These are phyloP conservation scores for Clavelina lepadiformis DNA, from an alignment of 23 tunicate species.

Conservation along the genomic window DNA sequence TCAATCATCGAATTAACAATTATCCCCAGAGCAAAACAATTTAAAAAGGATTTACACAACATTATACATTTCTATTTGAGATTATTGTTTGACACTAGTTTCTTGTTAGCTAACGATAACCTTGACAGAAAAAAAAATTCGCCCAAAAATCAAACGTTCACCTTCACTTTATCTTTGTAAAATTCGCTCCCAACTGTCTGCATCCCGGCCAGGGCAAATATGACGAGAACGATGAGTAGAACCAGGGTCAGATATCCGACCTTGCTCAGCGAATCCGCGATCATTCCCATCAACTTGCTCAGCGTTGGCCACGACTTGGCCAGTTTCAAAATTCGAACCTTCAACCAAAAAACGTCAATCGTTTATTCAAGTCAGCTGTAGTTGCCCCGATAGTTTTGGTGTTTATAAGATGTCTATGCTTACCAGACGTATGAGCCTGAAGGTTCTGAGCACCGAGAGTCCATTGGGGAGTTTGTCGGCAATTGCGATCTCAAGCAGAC, in stretches of 20 bases:
- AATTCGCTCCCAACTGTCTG: constrained; percentile 65
- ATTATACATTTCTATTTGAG: no score
- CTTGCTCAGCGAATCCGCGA: constrained; percentile 78
- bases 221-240: constrained; percentile 69
- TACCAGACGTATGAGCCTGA: constrained; percentile 79
- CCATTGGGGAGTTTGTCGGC: constrained; percentile 66
- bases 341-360: constrained; percentile 1
- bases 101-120: no score
- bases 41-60: no score
- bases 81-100: no score
- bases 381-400: no score
- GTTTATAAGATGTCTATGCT: background rate
- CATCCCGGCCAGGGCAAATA: constrained; percentile 90
- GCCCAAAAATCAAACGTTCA: constrained; percentile 4
- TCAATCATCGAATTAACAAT: no score
- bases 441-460: constrained; percentile 61
- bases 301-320: constrained; percentile 84
- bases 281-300: constrained; percentile 80
- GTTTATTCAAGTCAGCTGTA: no score
- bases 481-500: constrained; percentile 60
- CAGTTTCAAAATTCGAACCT: constrained; percentile 84
- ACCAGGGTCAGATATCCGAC: constrained; percentile 80
- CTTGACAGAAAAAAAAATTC: no score
- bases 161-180: constrained; percentile 42
- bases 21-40: no score